Evolutionary conservation across 37 sponge, comb jelly and placozoan genomes (phyloP).

Genomic region (Axinella damicornis): DNA sequence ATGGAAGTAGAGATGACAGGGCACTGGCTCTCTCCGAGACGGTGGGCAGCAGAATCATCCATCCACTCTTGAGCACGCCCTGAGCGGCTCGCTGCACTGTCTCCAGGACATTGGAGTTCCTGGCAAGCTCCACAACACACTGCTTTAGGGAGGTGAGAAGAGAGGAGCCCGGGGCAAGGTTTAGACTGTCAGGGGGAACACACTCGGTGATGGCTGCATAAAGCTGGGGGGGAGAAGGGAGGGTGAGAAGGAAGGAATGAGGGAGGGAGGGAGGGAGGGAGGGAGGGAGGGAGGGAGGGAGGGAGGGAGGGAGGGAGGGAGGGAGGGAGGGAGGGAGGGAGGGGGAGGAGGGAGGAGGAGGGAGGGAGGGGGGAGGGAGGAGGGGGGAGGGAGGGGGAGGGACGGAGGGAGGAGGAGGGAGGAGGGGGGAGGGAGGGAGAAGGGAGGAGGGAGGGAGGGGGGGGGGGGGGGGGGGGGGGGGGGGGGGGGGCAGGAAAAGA

Average conservation of each 20-base stretch:
- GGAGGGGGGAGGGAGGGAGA: no score
- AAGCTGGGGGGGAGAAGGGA: conserved; percentile 51
- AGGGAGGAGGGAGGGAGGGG: no score
- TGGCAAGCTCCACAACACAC: conserved; percentile 81
- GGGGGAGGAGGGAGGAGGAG: no score
- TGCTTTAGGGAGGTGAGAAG: conserved; percentile 88
- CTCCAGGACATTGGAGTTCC: conserved; percentile 59
- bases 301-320: no score
- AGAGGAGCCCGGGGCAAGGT: conserved; percentile 62
- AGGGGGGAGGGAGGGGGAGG: no score
- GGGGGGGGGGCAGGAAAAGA: no score
- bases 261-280: no score
- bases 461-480: no score
- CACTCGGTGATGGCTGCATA: conserved; percentile 74
- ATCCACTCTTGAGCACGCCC: conserved; percentile 74
- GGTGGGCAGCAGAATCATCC: conserved; percentile 87
- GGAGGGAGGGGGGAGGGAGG: no score
- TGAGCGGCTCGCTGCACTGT: conserved; percentile 91
- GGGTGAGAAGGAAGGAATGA: background rate
- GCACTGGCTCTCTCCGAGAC: conserved; percentile 89
- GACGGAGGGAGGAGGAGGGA: no score
- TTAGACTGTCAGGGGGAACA: conserved; percentile 48
- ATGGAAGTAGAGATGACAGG: conserved; percentile 71
- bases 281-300: no score
- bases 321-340: no score